Percentiles rank a stretch among this genome's conserved stretches.
Conservation (phyloP, 2,888 invertebrate genomes). For the Loripinus fragilis region DNA sequence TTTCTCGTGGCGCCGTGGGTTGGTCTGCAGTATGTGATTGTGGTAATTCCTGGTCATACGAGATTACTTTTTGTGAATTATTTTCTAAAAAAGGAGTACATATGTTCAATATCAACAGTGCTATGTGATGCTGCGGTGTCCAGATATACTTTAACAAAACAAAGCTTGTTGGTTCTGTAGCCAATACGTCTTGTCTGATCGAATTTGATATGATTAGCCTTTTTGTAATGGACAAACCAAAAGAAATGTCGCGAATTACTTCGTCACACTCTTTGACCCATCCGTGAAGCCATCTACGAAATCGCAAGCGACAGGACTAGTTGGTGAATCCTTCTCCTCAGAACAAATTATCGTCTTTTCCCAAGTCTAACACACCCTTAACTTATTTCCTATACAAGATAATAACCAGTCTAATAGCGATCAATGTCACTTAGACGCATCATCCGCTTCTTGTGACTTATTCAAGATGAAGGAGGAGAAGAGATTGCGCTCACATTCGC, state of each 20-base stretch:
- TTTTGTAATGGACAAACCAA: too few relatives aligned
- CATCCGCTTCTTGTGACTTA: constrained; percentile 55
- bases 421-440: constrained; percentile 58
- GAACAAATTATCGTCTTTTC: constrained; percentile 57
- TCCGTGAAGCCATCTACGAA: constrained; percentile 27
- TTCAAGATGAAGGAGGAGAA: constrained; percentile 59
- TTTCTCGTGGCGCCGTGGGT: too few relatives aligned
- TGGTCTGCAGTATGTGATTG: too few relatives aligned
- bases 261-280: constrained; percentile 12
- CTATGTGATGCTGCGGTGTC: too few relatives aligned
- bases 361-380: constrained; percentile 52
- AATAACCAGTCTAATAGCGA: constrained; percentile 61
- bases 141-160: too few relatives aligned
- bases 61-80: too few relatives aligned
- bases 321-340: constrained; percentile 43
- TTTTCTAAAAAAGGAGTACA: too few relatives aligned
- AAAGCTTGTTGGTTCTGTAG: too few relatives aligned
- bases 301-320: constrained; percentile 49
- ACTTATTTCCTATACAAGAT: constrained; percentile 61
- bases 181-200: too few relatives aligned
- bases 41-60: too few relatives aligned
- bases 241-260: not conserved
- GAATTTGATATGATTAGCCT: too few relatives aligned
- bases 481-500: constrained; percentile 58
- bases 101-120: too few relatives aligned